phyloP scores from a whole-genome alignment of 1,140 invertebrate species.

The Metaphire vulgaris region DNA sequence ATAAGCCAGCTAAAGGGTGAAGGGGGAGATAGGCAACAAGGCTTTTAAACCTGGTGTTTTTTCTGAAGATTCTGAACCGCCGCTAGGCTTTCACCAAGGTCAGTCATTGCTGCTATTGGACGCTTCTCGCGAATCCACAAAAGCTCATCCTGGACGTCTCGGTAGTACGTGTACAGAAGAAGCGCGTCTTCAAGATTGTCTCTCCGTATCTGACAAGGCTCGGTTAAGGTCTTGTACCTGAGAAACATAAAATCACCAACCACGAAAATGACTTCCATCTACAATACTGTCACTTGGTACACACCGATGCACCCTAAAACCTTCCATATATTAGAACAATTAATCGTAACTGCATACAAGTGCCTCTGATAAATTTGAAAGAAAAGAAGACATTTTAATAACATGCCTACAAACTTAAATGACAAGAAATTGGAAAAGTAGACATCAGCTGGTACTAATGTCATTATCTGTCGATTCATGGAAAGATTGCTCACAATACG shows the following conservation, averaged over 20 bases:
- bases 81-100: constrained; percentile 83
- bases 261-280: background rate
- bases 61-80: constrained; percentile 98
- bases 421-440: too few relatives aligned
- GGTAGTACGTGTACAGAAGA: constrained; percentile 89
- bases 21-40: too few relatives aligned
- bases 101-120: constrained; percentile 90
- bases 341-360: background rate
- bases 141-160: constrained; percentile 95
- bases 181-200: constrained; percentile 80
- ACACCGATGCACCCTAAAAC: background rate
- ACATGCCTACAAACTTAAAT: too few relatives aligned
- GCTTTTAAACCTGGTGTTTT: constrained; percentile 96
- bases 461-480: too few relatives aligned
- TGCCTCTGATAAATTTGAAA: too few relatives aligned
- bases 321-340: constrained; percentile 11
- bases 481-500: too few relatives aligned
- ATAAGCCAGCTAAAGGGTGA: too few relatives aligned
- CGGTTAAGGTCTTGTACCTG: constrained; percentile 66
- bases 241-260: background rate
- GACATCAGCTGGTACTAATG: too few relatives aligned
- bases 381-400: too few relatives aligned
- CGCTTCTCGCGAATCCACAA: constrained; percentile 98
- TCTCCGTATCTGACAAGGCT: constrained; percentile 47
- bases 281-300: background rate